These are phyloP conservation scores for Ochlodes sylvanus DNA, from an alignment of 2,888 invertebrate species.

Conservation along the genomic window DNA sequence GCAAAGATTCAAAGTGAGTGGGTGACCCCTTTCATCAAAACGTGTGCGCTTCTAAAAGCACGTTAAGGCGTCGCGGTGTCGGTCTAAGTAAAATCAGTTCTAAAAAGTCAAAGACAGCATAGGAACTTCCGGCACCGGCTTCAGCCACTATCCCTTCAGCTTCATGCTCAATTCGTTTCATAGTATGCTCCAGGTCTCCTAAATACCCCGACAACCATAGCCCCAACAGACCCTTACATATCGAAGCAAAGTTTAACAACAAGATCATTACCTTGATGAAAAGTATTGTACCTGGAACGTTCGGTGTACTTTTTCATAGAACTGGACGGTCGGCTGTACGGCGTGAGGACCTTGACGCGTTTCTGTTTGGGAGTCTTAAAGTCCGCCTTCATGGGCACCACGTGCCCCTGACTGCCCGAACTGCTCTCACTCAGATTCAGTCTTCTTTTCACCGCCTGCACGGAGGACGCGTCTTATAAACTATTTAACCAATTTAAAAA, in stretches of 20 bases:
- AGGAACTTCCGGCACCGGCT: too few relatives aligned
- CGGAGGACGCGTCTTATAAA: slow-evolving; percentile 40
- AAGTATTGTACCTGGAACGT: slow-evolving; percentile 77
- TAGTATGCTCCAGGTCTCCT: too few relatives aligned
- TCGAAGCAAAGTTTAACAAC: slow-evolving; percentile 18
- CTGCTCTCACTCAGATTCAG: slow-evolving; percentile 89
- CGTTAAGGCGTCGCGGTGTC: too few relatives aligned
- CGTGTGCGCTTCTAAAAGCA: too few relatives aligned
- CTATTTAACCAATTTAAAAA: background rate
- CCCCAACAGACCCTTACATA: background rate
- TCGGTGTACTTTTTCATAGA: slow-evolving; percentile 84
- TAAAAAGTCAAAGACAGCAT: too few relatives aligned
- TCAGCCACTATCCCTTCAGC: background rate
- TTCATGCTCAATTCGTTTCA: background rate
- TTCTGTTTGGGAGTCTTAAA: slow-evolving; percentile 88
- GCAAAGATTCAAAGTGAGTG: too few relatives aligned
- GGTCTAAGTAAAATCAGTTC: too few relatives aligned
- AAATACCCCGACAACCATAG: background rate
- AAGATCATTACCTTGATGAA: slow-evolving; percentile 41
- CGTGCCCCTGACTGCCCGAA: slow-evolving; percentile 84
- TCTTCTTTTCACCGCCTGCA: slow-evolving; percentile 92
- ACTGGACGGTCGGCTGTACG: slow-evolving; percentile 82
- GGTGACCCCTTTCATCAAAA: too few relatives aligned
- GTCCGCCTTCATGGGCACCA: slow-evolving; percentile 87
- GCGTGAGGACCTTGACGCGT: slow-evolving; percentile 78